Evolutionary conservation across 1,140 invertebrate genomes (phyloP).

Genomic region (Saccostrea cuccullata): DNA sequence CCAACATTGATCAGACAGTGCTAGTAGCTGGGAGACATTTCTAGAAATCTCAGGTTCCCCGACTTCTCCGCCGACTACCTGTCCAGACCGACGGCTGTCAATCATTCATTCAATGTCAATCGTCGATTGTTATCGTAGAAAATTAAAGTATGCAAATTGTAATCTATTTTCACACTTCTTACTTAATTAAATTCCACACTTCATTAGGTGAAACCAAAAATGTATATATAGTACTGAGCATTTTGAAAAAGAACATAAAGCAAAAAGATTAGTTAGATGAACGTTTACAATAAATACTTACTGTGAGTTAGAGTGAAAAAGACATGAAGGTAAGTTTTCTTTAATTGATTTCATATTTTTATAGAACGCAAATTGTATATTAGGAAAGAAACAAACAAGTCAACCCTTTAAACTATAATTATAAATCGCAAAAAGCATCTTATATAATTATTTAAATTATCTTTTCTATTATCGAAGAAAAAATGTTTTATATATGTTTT

Average conservation of each 20-base stretch:
- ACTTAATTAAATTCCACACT: background rate
- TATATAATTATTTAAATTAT: background rate
- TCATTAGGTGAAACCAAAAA: background rate
- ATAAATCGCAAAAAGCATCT: background rate
- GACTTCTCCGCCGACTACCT: background rate
- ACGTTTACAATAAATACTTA: background rate
- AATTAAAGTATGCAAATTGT: background rate
- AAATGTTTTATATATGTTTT: too few relatives aligned
- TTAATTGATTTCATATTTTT: background rate
- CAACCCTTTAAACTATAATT: background rate
- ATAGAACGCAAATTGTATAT: background rate
- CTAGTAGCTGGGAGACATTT: background rate
- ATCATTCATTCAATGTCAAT: slow-evolving; percentile 6
- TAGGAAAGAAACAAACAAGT: background rate
- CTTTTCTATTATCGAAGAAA: background rate
- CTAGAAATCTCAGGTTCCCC: background rate
- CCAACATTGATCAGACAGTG: background rate
- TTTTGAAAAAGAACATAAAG: background rate
- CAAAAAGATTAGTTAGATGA: background rate
- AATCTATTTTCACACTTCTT: slow-evolving; percentile 1
- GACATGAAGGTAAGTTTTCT: background rate
- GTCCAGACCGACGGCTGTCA: background rate
- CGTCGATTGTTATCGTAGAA: background rate
- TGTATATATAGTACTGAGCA: background rate
- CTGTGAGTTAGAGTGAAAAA: background rate